Evolutionary conservation across 2,113 vertebrate species (phyloP).

Genomic region (Phylloscopus trochilus): DNA sequence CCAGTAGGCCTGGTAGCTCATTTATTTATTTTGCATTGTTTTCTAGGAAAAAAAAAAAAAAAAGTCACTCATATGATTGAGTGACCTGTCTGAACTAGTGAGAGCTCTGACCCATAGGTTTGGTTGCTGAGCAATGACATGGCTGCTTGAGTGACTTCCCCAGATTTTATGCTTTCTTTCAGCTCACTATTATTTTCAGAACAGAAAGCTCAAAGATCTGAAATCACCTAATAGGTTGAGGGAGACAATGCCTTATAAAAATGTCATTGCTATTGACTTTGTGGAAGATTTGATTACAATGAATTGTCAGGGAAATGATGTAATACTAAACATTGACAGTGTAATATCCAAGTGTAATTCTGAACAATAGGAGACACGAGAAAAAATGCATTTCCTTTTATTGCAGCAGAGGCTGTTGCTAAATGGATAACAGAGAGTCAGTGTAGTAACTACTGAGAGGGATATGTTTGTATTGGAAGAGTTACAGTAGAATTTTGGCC

Average conservation of each 20-base stretch:
- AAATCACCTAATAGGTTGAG: background rate
- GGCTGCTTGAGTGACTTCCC: background rate
- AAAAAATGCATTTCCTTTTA: background rate
- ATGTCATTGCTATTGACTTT: constrained; percentile 60
- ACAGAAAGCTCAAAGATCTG: constrained; percentile 13
- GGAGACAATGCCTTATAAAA: constrained; percentile 46
- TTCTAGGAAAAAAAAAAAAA: background rate
- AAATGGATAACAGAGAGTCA: background rate
- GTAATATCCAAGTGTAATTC: constrained; percentile 47
- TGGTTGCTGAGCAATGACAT: background rate
- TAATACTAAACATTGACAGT: constrained; percentile 40
- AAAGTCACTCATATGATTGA: background rate
- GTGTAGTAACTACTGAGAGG: background rate
- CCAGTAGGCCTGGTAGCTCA: background rate
- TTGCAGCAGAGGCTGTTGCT: background rate
- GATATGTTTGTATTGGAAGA: background rate
- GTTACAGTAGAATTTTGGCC: background rate
- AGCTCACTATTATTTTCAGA: background rate
- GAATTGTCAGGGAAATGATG: constrained; percentile 57
- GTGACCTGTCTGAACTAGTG: background rate
- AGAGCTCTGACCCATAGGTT: background rate
- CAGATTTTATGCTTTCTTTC: background rate
- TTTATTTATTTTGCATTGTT: background rate
- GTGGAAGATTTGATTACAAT: constrained; percentile 54
- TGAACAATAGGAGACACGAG: background rate